phyloP scores from a whole-genome alignment of 2,888 invertebrate species.

The Lasioglossum leucozonium region DNA sequence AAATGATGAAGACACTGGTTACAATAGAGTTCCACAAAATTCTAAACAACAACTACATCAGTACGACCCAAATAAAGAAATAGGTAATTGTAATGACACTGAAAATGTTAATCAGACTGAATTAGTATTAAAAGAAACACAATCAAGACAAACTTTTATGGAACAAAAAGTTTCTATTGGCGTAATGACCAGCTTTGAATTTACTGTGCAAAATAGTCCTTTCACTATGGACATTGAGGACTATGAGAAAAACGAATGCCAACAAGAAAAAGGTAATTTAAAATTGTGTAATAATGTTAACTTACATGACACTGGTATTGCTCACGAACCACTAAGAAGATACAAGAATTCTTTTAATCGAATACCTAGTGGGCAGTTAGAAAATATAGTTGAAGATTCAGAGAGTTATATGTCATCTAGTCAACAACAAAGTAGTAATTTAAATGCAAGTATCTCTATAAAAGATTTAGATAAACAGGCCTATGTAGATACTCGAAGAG shows the following conservation, averaged over 20 bases:
- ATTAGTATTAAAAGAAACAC: constrained; percentile 52
- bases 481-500: constrained; percentile 45
- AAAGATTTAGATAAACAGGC: constrained; percentile 63
- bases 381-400: constrained; percentile 82
- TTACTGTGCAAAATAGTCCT: constrained; percentile 83
- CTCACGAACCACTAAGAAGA: constrained; percentile 60
- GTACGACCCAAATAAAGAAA: constrained; percentile 33
- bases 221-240: constrained; percentile 70
- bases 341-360: constrained; percentile 73
- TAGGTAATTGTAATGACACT: constrained; percentile 63
- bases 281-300: constrained; percentile 44
- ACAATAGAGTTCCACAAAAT: constrained; percentile 23
- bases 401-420: constrained; percentile 81
- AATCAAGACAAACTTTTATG: constrained; percentile 79
- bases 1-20: constrained; percentile 42
- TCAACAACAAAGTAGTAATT: constrained; percentile 78
- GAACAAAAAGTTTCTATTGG: constrained; percentile 89
- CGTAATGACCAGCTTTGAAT: constrained; percentile 90
- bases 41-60: constrained; percentile 34
- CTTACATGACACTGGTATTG: constrained; percentile 47
- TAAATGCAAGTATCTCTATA: constrained; percentile 67
- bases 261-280: constrained; percentile 50
- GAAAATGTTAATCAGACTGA: constrained; percentile 62
- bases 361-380: constrained; percentile 73
- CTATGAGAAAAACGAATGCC: constrained; percentile 56